Conservation (phyloP, 2,888 invertebrate genomes). For the Glyphotaelius pellucidus region DNA sequence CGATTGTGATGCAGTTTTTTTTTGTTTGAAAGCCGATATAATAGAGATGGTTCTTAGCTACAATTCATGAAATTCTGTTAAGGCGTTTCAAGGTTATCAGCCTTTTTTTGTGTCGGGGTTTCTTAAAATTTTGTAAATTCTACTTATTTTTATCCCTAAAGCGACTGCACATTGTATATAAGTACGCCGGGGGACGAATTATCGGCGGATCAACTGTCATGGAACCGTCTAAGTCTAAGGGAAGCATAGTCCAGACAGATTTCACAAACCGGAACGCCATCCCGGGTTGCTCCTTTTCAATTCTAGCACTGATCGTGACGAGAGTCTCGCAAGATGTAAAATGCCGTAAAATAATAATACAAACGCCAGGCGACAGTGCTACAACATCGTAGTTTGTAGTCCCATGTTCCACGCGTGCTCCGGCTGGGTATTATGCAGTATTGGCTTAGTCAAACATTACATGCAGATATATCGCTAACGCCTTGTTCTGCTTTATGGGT, state of each 20-base stretch:
- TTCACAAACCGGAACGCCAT: background rate
- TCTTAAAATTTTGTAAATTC: no score
- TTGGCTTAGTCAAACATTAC: background rate
- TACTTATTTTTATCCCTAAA: no score
- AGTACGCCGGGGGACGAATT: no score
- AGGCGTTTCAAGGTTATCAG: no score
- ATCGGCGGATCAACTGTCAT: no score
- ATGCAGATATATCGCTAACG: constrained; percentile 5
- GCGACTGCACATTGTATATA: no score
- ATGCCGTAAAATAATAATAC: background rate
- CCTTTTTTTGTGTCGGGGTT: no score
- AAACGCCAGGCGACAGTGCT: background rate
- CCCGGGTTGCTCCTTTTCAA: background rate
- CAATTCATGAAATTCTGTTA: no score
- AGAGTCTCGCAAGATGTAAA: background rate
- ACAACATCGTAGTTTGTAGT: background rate
- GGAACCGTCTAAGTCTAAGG: no score
- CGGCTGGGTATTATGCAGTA: background rate
- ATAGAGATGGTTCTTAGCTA: no score
- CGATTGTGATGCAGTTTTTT: no score
- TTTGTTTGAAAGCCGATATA: no score
- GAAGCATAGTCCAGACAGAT: background rate
- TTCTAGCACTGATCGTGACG: background rate
- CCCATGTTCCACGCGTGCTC: background rate
- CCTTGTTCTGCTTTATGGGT: background rate